These are phyloP conservation scores for Myotis findleyi DNA, from an alignment of 2,797 vertebrate species.

Conservation along the genomic window DNA sequence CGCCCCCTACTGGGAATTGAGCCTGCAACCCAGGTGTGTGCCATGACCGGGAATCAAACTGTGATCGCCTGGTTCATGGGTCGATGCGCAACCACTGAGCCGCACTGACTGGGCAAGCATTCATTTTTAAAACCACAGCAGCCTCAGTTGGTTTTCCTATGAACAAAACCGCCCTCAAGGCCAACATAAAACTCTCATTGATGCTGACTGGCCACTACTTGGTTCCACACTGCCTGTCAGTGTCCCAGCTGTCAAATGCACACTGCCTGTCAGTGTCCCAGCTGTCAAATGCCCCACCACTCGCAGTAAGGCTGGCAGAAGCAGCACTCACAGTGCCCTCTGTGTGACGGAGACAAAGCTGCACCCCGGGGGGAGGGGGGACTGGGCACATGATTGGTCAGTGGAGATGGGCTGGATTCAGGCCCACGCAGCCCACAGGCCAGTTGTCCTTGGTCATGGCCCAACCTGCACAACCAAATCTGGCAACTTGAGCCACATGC, in stretches of 20 bases:
- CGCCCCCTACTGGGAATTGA: too few relatives aligned
- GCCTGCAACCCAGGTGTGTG: too few relatives aligned
- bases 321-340: neutral
- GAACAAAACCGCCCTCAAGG: neutral
- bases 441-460: neutral
- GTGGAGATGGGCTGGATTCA: neutral
- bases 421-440: neutral
- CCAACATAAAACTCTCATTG: neutral
- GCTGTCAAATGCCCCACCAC: neutral
- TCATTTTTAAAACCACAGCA: conserved; percentile 29
- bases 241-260: neutral
- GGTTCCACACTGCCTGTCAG: neutral
- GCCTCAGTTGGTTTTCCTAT: neutral
- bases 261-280: neutral
- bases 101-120: neutral
- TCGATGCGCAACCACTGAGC: too few relatives aligned
- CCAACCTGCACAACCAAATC: neutral
- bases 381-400: fast-evolving
- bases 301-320: neutral
- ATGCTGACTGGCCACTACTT: neutral
- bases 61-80: too few relatives aligned
- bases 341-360: neutral
- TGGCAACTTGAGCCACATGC: neutral
- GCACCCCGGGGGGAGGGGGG: neutral
- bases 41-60: too few relatives aligned